Base-by-base conservation (phyloP, 2,113 vertebrate genomes). In the Pygoscelis antarcticus region DNA sequence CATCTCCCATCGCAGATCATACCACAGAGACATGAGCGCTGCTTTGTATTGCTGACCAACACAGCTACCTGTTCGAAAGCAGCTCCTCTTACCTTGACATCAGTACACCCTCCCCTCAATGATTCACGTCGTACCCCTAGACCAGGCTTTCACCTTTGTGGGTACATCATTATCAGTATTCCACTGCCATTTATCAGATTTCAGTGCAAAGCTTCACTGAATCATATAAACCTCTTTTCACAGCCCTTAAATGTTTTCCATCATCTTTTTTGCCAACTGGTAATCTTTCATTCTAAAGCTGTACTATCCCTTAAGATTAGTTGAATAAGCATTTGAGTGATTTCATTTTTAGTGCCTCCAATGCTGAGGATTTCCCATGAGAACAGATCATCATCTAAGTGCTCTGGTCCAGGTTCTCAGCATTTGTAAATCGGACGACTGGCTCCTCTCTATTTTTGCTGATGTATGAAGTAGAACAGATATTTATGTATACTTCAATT, bases 251-350 rank as follows among this genome's bases (percentile, higher is more conserved):
- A 80, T 60, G 36, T 77, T 77, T 93, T 61, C 75, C 57, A 64
- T 89, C 87, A 75, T 84, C 61, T 78, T 85, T 93, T 85, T 54
- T 92, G 78, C 68, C 75, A 88, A 52, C 25, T 62, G 44, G 54
- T 75, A 83, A 91, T 92, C 60, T 86, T 94, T 83, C n/a, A 74
- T 80, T 93, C 83, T 87, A 57, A 93, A 89, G 81, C 42, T 68
- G 58, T 51, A 61, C 54, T 81, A 81, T 74, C 79, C 46, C 49
- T 90, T 83, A 64, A 77, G 71, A 90, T 72, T 61, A 93, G 72
- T 9, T 89, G 79, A 92, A 89, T 72, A 93, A 91, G 79, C 58
- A 70, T 83, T 94, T 66, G n/a, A 92, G n/a, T 23, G 75, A 85
- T 79, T 86, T 88, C 57, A 71, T 91, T 94, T 95, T 91, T 55